Conservation (phyloP, 2,888 invertebrate species). For the Rotaria socialis region DNA sequence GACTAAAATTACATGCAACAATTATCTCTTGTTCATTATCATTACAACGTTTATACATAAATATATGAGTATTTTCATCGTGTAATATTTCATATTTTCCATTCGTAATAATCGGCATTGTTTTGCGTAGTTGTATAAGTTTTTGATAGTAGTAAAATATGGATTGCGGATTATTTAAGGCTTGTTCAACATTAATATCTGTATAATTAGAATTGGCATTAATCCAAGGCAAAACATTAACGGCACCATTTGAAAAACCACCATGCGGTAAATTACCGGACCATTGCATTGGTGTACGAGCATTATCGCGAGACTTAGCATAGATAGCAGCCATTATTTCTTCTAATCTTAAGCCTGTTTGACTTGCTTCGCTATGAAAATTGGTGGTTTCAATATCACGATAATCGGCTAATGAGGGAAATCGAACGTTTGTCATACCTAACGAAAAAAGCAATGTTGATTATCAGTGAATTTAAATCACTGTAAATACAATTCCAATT, state of each 20-base stretch:
- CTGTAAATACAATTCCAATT: no score
- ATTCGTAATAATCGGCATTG: not conserved
- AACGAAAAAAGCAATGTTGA: no score
- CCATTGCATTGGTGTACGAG: constrained; percentile 37
- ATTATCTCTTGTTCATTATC: not conserved
- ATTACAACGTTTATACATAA: constrained; percentile 18
- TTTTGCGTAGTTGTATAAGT: not conserved
- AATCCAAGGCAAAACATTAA: not conserved
- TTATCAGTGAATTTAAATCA: no score
- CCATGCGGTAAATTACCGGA: not conserved
- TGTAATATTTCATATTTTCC: constrained; percentile 16
- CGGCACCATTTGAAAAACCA: not conserved
- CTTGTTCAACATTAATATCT: constrained; percentile 38
- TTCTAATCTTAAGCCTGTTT: not conserved
- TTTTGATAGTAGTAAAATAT: constrained; percentile 17
- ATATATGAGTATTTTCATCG: constrained; percentile 17
- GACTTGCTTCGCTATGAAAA: not conserved
- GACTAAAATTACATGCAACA: constrained; percentile 18
- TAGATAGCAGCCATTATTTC: constrained; percentile 27
- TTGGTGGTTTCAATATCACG: constrained; percentile 15
- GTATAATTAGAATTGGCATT: not conserved
- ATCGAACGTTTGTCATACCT: constrained; percentile 30
- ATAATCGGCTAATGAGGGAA: not conserved
- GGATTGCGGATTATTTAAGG: not conserved
- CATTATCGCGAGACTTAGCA: constrained; percentile 30